Evolutionary conservation across 2,888 invertebrate species (phyloP), one percentile per base, ranked within the genome.

Genomic region (Sipha maydis): DNA sequence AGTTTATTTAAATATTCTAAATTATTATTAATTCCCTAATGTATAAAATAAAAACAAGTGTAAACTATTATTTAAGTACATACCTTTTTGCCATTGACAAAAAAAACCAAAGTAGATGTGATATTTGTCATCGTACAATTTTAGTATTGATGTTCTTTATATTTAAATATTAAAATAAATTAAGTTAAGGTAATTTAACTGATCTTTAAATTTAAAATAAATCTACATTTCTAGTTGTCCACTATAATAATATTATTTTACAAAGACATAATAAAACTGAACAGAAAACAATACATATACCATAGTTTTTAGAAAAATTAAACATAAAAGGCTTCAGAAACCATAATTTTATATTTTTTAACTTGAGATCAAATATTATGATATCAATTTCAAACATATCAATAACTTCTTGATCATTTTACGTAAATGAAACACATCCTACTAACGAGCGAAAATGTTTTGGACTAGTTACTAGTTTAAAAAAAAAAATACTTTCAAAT

Each of bases 31-130:
- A n/a, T n/a, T n/a, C n/a, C n/a, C n/a, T n/a, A n/a, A n/a, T n/a
- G n/a, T n/a, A n/a, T n/a, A n/a, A n/a, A n/a, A n/a, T n/a, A n/a
- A n/a, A n/a, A n/a, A n/a, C n/a, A n/a, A n/a, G n/a, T n/a, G n/a
- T n/a, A 11, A 41, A 41, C 41, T 41, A 41, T 41, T 67, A 79
- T 79, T 0, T 56, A 21, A 25, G 28, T 67, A 85, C 71, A 54
- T 89, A 89, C 90, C 83, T 90, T 90, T 83, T 89, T 90, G 31
- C 90, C 90, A 54, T 90, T 90, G 25, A 90, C 90, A 80, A 85
- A 90, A 85, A 90, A 90, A 28, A 86, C 73, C 56, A 86, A 73
- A 19, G 38, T 38, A 2, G 86, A 80, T 28, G 73, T 71, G 8
- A 38, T 38, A n/a, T 61, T 86, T 71, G 80, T 73, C 86, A 80